phyloP scores from a whole-genome alignment of 1,140 invertebrate species.

The Bombus sibiricus region DNA sequence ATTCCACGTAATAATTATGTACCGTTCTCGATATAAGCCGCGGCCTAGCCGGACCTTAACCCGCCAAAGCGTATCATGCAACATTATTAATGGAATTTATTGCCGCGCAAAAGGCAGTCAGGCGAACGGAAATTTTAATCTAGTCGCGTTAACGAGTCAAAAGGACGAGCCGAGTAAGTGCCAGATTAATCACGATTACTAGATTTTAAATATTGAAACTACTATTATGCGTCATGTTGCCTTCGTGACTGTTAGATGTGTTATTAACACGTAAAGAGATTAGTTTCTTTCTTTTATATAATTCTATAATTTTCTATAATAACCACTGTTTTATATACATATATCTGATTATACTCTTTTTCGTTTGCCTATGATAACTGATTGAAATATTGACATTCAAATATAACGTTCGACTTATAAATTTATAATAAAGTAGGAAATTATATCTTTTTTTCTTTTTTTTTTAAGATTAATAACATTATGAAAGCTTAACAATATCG shows the following conservation, averaged over 20 bases:
- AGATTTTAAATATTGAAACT: slow-evolving; percentile 11
- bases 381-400: no score
- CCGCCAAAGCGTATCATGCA: slow-evolving; percentile 21
- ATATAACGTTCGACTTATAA: no score
- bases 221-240: neutral
- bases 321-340: no score
- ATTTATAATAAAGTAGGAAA: neutral
- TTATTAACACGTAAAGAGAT: no score
- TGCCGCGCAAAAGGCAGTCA: slow-evolving; percentile 2
- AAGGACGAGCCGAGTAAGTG: neutral
- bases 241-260: neutral
- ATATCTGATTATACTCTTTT: no score
- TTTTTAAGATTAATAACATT: neutral
- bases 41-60: neutral
- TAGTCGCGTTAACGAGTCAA: slow-evolving; percentile 18
- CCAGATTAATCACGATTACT: slow-evolving; percentile 3
- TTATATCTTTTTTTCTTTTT: neutral
- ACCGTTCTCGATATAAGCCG: slow-evolving; percentile 29
- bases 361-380: no score
- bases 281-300: no score
- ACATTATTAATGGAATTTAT: slow-evolving; percentile 50
- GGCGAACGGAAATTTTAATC: slow-evolving; percentile 31
- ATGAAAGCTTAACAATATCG: no score
- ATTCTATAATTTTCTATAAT: no score
- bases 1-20: slow-evolving; percentile 40